These are phyloP conservation scores for Pogonophryne albipinna DNA, from an alignment of 2,797 vertebrate species.

Conservation along the genomic window DNA sequence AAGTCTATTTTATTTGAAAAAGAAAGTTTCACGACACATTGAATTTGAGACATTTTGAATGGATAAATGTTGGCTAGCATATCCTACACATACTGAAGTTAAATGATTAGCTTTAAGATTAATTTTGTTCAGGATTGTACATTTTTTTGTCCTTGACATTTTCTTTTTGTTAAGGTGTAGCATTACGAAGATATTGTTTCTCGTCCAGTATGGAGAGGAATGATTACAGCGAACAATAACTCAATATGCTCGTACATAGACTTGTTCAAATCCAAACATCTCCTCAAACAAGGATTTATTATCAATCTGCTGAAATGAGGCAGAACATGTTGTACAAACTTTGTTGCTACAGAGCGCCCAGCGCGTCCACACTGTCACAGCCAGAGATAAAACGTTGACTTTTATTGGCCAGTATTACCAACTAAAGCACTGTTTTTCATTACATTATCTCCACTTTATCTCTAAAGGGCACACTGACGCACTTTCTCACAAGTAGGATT, in stretches of 20 bases:
- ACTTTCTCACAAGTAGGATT: conserved; percentile 21
- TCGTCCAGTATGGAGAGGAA: not conserved
- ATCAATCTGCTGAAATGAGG: not conserved
- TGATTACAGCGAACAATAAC: not conserved
- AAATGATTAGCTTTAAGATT: too few relatives aligned
- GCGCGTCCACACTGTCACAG: not conserved
- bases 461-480: conserved; percentile 1
- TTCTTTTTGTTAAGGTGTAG: not conserved
- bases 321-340: not conserved
- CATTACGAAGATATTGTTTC: not conserved
- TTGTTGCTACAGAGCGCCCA: not conserved
- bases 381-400: not conserved
- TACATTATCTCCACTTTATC: not conserved
- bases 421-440: not conserved
- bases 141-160: too few relatives aligned
- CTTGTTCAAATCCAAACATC: not conserved
- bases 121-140: too few relatives aligned
- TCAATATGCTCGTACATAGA: not conserved
- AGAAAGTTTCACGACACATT: too few relatives aligned
- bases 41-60: too few relatives aligned
- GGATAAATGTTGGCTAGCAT: too few relatives aligned
- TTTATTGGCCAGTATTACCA: conserved; percentile 20
- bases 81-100: too few relatives aligned
- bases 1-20: not conserved
- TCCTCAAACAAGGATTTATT: not conserved